phyloP scores from a whole-genome alignment of 2,888 invertebrate genomes.

The Nymphalis c-album region DNA sequence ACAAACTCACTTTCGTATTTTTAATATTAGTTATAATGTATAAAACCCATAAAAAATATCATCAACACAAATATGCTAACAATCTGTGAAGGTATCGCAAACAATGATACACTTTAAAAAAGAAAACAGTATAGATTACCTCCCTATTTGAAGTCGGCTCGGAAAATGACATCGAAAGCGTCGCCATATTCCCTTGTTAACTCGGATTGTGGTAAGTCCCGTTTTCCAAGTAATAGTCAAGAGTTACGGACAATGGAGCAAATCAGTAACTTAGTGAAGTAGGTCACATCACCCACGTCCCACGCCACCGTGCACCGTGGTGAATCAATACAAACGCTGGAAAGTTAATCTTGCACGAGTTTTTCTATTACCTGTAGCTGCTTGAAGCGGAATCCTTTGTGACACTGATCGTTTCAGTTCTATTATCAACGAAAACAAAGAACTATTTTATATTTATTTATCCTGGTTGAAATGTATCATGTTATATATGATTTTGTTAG shows the following conservation, averaged over 20 bases:
- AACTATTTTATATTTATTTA: not conserved
- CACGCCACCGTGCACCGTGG: conserved; percentile 4
- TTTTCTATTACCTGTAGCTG: conserved; percentile 33
- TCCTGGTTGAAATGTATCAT: too few relatives aligned
- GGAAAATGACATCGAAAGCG: not conserved
- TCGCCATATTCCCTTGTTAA: conserved; percentile 1
- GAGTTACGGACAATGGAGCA: conserved; percentile 25
- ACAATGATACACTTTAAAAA: too few relatives aligned
- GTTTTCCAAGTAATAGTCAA: conserved; percentile 24
- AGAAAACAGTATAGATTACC: too few relatives aligned
- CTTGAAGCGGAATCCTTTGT: conserved; percentile 1
- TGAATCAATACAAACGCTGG: conserved; percentile 16
- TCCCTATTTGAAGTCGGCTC: too few relatives aligned
- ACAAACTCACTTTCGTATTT: too few relatives aligned
- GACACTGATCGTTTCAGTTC: conserved; percentile 16
- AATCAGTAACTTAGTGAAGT: conserved; percentile 29
- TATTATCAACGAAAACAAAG: conserved; percentile 9
- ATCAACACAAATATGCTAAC: too few relatives aligned
- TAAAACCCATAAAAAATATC: too few relatives aligned
- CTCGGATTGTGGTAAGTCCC: conserved; percentile 15
- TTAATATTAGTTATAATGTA: too few relatives aligned
- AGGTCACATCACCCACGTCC: conserved; percentile 31
- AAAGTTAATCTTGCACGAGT: conserved; percentile 34
- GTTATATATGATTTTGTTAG: too few relatives aligned
- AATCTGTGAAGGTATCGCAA: too few relatives aligned